These are phyloP conservation scores for Riparia riparia DNA, from an alignment of 2,113 vertebrate species.

Conservation along the genomic window DNA sequence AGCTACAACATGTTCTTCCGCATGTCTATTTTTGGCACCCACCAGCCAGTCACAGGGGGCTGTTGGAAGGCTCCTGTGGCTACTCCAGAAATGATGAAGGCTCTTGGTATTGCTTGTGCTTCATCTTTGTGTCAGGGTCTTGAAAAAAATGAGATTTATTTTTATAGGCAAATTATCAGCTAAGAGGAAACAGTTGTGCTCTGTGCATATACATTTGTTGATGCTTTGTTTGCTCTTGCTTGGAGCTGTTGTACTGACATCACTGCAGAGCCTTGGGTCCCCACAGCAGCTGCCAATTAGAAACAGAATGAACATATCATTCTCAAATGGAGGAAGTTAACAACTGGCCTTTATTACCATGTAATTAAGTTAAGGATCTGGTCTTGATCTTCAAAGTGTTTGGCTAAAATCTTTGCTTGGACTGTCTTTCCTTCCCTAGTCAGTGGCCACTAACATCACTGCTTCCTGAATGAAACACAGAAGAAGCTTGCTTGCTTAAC, in stretches of 20 bases:
- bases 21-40: neutral
- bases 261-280: neutral
- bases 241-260: constrained; percentile 24
- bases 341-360: constrained; percentile 35
- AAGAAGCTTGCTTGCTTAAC: neutral
- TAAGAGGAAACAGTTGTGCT: constrained; percentile 19
- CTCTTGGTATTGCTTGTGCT: neutral
- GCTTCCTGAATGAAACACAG: neutral
- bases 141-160: constrained; percentile 7
- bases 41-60: neutral
- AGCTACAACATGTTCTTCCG: neutral
- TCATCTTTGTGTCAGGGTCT: neutral
- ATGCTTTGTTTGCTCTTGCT: neutral
- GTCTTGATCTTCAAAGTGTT: constrained; percentile 28
- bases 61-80: neutral
- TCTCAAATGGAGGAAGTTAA: constrained; percentile 30
- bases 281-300: constrained; percentile 11
- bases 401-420: neutral
- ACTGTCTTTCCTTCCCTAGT: neutral
- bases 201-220: neutral
- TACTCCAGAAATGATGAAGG: neutral
- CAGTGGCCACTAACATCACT: neutral
- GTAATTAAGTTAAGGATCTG: constrained; percentile 42
- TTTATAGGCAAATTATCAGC: neutral
- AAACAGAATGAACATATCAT: constrained; percentile 18